phyloP scores from a whole-genome alignment of 2,888 invertebrate genomes.

The Nymphalis urticae region DNA sequence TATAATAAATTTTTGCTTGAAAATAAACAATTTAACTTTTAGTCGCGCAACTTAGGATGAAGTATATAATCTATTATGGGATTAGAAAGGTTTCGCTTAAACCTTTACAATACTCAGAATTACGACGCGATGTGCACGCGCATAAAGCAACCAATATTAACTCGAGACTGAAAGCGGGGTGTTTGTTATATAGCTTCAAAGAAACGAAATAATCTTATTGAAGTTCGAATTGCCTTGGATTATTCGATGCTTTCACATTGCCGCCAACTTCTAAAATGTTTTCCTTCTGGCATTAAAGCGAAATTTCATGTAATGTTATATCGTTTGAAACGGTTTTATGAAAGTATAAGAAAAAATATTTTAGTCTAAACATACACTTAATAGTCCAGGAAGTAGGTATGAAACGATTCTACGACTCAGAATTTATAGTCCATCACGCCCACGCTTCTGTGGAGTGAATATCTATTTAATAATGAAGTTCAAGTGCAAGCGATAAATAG shows the following conservation, averaged over 20 bases:
- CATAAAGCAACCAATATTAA: constrained; percentile 59
- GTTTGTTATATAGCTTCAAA: constrained; percentile 57
- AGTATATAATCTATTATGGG: background rate
- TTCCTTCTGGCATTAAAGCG: too few species aligned
- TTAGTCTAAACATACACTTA: constrained; percentile 38
- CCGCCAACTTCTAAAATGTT: too few species aligned
- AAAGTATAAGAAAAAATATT: constrained; percentile 36
- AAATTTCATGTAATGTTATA: too few species aligned
- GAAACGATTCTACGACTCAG: constrained; percentile 41
- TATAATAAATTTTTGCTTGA: too few species aligned
- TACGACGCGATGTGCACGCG: constrained; percentile 57
- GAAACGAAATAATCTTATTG: constrained; percentile 48
- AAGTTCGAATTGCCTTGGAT: constrained; percentile 16
- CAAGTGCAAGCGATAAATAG: constrained; percentile 31
- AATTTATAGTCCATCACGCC: constrained; percentile 48
- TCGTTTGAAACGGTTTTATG: too few species aligned
- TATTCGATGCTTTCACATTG: constrained; percentile 1
- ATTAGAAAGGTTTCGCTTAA: constrained; percentile 8
- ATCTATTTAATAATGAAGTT: constrained; percentile 29
- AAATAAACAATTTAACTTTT: background rate
- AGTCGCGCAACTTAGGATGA: background rate
- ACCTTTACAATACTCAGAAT: constrained; percentile 39
- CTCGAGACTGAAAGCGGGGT: constrained; percentile 48
- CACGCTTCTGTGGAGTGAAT: constrained; percentile 48
- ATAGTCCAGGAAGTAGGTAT: constrained; percentile 42